These are phyloP conservation scores for Apomyelois bistriatella DNA, from an alignment of 2,888 invertebrate genomes.

Conservation along the genomic window DNA sequence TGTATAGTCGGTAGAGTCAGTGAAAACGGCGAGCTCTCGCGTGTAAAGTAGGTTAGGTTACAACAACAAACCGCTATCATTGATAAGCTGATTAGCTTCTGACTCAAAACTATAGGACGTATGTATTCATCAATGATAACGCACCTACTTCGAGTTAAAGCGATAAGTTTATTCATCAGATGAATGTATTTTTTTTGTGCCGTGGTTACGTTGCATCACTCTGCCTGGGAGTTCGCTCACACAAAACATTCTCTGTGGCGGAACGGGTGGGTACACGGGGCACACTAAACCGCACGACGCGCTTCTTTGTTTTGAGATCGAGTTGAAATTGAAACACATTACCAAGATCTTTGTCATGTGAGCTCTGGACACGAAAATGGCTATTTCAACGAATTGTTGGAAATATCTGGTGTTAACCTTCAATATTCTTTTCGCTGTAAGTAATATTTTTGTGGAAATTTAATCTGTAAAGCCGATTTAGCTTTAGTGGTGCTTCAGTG, in stretches of 20 bases:
- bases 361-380: slow-evolving; percentile 57
- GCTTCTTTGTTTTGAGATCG: slow-evolving; percentile 55
- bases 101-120: slow-evolving; percentile 26
- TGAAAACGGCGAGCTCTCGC: slow-evolving; percentile 35
- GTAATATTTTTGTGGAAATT: slow-evolving; percentile 36
- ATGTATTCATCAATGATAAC: slow-evolving; percentile 20
- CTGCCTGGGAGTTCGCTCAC: slow-evolving; percentile 29
- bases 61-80: slow-evolving; percentile 41
- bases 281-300: not conserved
- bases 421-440: slow-evolving; percentile 72
- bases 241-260: slow-evolving; percentile 66
- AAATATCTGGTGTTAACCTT: slow-evolving; percentile 73
- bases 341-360: slow-evolving; percentile 68
- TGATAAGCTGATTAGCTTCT: slow-evolving; percentile 58
- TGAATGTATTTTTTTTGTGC: slow-evolving; percentile 59
- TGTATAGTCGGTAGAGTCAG: slow-evolving; percentile 30
- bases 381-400: slow-evolving; percentile 72
- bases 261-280: slow-evolving; percentile 49
- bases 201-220: slow-evolving; percentile 58
- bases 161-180: slow-evolving; percentile 23
- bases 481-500: slow-evolving; percentile 28
- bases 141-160: slow-evolving; percentile 37
- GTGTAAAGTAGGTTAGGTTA: slow-evolving; percentile 63
- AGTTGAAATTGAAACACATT: slow-evolving; percentile 43
- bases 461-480: slow-evolving; percentile 22